phyloP scores from a whole-genome alignment of 2,888 invertebrate species.

The Steinernema hermaphroditum region DNA sequence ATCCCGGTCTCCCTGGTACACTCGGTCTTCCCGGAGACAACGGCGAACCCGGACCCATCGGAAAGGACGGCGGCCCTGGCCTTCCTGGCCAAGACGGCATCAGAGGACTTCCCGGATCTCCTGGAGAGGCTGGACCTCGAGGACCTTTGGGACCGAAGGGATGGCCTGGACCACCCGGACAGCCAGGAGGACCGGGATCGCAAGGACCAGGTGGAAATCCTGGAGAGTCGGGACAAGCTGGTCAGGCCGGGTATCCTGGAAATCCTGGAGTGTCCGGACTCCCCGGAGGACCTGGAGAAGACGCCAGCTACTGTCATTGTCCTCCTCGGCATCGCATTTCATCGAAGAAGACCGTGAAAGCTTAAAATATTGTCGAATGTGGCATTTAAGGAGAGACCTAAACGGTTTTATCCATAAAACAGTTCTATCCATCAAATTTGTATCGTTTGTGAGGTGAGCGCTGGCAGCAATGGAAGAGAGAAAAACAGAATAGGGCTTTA shows the following conservation, averaged over 20 bases:
- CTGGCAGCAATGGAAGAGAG: too few species aligned
- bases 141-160: constrained; percentile 11
- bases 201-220: constrained; percentile 1
- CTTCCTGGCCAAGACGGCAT: neutral
- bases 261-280: neutral
- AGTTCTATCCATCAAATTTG: too few species aligned
- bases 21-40: constrained; percentile 6
- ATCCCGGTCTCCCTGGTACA: neutral
- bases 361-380: neutral
- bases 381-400: too few species aligned
- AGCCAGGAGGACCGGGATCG: neutral
- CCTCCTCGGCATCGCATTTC: constrained; percentile 4
- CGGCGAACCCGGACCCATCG: constrained; percentile 1
- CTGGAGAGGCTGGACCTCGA: constrained; percentile 15
- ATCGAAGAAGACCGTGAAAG: neutral
- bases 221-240: neutral
- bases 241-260: neutral
- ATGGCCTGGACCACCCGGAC: constrained; percentile 16
- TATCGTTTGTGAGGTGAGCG: too few species aligned
- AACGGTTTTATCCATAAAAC: too few species aligned
- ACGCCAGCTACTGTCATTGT: constrained; percentile 10
- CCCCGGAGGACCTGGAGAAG: constrained; percentile 6
- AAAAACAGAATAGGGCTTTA: too few species aligned
- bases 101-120: neutral
- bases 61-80: neutral